phyloP scores from a whole-genome alignment of 2,113 vertebrate species.

The Progne subis region DNA sequence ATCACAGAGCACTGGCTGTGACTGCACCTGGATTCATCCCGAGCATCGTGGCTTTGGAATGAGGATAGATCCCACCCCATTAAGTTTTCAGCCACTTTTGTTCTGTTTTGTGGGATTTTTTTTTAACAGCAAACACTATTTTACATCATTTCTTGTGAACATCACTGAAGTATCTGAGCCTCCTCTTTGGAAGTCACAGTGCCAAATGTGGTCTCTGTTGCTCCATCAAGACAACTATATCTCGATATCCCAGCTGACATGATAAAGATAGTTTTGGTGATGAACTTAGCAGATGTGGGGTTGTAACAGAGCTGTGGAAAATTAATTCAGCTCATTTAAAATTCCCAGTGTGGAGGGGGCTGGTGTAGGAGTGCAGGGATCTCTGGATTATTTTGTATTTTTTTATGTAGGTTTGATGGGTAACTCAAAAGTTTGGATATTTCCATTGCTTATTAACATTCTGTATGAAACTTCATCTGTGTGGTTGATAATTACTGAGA shows the following conservation, averaged over 20 bases:
- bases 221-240: neutral
- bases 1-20: neutral
- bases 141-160: neutral
- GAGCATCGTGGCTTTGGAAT: neutral
- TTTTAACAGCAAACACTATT: neutral
- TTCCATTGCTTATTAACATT: neutral
- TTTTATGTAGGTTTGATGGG: conserved; percentile 7
- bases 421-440: neutral
- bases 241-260: neutral
- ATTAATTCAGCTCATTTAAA: neutral
- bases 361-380: neutral
- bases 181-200: neutral
- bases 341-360: neutral
- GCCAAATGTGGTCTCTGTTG: neutral
- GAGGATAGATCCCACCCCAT: neutral
- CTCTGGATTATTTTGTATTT: neutral
- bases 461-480: neutral
- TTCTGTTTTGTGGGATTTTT: neutral
- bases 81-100: neutral
- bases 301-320: neutral
- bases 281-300: neutral
- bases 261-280: neutral
- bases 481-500: neutral
- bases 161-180: neutral
- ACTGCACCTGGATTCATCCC: neutral